Base-by-base conservation (phyloP, 2,797 vertebrate genomes). In the Dicrostonyx torquatus region DNA sequence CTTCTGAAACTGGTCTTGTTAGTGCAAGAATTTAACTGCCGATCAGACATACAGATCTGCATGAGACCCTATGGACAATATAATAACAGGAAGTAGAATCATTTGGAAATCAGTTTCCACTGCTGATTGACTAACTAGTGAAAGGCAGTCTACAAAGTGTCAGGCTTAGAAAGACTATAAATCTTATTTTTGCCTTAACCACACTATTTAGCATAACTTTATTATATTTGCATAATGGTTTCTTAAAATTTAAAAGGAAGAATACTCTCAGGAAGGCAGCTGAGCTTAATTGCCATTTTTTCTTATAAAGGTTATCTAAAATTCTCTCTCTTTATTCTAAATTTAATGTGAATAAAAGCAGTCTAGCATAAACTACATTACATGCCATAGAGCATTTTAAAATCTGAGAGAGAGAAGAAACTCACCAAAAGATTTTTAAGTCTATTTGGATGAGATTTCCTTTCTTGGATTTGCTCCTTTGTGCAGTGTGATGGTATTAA, bases 161-260 rank as follows among this genome's bases (percentile, higher is more conserved):
- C 7, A 58, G 24, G 24, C 48, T 86, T 94, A 75, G 55, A 55
- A 68, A 78, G 96, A 89, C 50, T 37, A 86, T 53, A 90, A 82
- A 89, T 53, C 9, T 1, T 88, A 34, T 88, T 90, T 90, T 90
- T 66, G 4, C 22, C 29, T 75, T 94, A 50, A 87, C 50, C 45
- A 14, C 85, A 12, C 34, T 76, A 76, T 83, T 89, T 95, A 79
- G 82, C 29, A 75, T 45, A 87, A 91, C 87, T 86, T 60, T 82
- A 77, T 94, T 96, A 62, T 29, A 62, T 77, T 90, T 96, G 24
- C 50, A 70, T 91, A 84, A 85, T 89, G 34, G 87, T 60, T 34
- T 93, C 68, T 92, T 62, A 29, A 86, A 80, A 78, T 83, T 83
- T 79, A 92, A 84, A 90, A 24, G 18, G 55, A 43, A 87, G 40